These are phyloP conservation scores for Karalla daura DNA, from an alignment of 2,797 vertebrate species.

Conservation along the genomic window DNA sequence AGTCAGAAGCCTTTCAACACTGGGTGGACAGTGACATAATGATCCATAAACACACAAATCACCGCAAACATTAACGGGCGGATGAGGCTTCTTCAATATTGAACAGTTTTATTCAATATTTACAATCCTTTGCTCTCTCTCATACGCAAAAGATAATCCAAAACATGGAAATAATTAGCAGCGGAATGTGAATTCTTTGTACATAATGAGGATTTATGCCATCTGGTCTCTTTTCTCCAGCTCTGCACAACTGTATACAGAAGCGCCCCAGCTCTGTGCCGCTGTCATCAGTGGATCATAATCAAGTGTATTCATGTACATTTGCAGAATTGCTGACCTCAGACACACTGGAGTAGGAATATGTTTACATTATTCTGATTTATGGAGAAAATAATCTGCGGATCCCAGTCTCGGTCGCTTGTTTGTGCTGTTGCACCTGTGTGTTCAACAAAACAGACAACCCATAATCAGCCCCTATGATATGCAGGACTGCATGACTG, in stretches of 20 bases:
- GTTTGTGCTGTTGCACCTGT: background rate
- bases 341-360: background rate
- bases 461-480: too few species aligned
- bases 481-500: too few species aligned
- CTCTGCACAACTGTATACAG: too few species aligned
- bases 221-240: too few species aligned
- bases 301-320: too few species aligned
- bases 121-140: background rate
- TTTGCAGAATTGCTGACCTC: too few species aligned
- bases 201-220: too few species aligned
- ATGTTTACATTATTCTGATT: background rate
- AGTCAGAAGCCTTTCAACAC: conserved; percentile 24
- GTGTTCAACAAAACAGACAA: too few species aligned
- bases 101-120: background rate
- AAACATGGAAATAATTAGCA: background rate
- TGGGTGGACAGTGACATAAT: conserved; percentile 15
- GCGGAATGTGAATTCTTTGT: too few species aligned
- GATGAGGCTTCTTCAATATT: background rate
- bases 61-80: background rate
- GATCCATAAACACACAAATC: conserved; percentile 25
- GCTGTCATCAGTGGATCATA: too few species aligned
- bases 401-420: background rate
- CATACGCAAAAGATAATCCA: background rate
- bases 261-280: too few species aligned
- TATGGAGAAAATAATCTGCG: background rate